Base-by-base conservation (phyloP, 1,140 invertebrate species). In the Plectrocnemia conspersa region DNA sequence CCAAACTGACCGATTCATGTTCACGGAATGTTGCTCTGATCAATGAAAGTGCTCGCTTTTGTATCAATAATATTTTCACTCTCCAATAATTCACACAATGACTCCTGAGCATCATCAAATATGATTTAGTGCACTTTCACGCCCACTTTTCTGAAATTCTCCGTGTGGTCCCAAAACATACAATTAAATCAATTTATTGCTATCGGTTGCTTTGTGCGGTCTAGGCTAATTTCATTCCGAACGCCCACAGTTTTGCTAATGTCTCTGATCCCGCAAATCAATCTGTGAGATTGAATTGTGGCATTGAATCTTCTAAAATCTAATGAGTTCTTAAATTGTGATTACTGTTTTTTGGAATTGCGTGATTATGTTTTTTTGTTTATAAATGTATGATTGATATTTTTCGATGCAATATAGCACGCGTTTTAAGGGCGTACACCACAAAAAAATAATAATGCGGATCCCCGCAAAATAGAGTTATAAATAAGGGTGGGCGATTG, bases 101-200 rank as follows among this genome's bases (percentile, higher is more conserved):
- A n/a, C n/a, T n/a, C n/a, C n/a, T n/a, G n/a, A n/a, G n/a, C n/a
- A n/a, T 45, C 23, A 45, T 45, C 23, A 45, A n/a, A 21, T 47
- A 32, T 35, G 45, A 47, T 47, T 47, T 47, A 47, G 19, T 32
- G 45, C 21, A 15, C n/a, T 29, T 29, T 29, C 27, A 29, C n/a
- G 25, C 25, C 46, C n/a, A 27, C 46, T 27, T 23, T 50, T 45
- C 35, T 18, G 9, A 47, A 47, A 47, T 47, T 47, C n/a, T n/a
- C n/a, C n/a, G 45, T 47, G 27, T 32, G 32, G 47, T 32, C 33
- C 35, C 29, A 48, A 23, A 29, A 29, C 22, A 38, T 24, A 50
- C 47, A 50, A 50, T 50, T 50, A 50, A 50, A 50, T 50, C 47
- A 50, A 50, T 50, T 50, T 50, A 50, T 50, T 23, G 47, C 33